Evolutionary conservation across 2,888 invertebrate species (phyloP).

Genomic region (Limnephilus auricula): DNA sequence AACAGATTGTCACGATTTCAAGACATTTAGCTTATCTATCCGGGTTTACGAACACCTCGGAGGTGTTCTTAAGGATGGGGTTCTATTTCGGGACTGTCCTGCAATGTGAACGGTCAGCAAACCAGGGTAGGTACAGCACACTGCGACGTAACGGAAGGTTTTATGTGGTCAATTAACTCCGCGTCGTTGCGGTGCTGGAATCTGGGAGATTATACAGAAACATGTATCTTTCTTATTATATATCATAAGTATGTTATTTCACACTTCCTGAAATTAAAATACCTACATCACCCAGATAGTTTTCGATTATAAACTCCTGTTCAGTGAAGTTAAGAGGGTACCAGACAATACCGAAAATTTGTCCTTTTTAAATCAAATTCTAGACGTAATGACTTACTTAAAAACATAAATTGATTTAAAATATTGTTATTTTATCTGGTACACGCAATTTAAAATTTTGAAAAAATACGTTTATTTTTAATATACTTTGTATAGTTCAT

Average conservation of each 20-base stretch:
- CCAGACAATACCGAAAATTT: background rate
- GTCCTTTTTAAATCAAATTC: no score
- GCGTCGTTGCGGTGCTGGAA: background rate
- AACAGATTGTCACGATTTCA: background rate
- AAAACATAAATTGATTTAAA: no score
- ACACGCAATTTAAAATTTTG: no score
- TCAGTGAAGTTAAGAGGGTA: background rate
- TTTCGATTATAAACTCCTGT: background rate
- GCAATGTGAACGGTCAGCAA: background rate
- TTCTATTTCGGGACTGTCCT: background rate
- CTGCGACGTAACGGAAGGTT: background rate
- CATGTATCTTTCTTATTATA: background rate
- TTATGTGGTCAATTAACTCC: background rate
- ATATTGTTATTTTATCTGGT: no score
- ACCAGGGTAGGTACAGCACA: background rate
- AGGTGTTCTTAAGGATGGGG: background rate
- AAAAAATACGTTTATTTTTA: no score
- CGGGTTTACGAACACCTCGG: no score
- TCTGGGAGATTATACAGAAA: background rate
- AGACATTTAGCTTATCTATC: background rate
- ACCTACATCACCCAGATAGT: background rate
- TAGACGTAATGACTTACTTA: no score
- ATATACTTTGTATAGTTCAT: no score
- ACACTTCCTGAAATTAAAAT: background rate
- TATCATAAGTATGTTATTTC: background rate